Conservation (phyloP, 2,888 invertebrate genomes). For the Icerya purchasi region DNA sequence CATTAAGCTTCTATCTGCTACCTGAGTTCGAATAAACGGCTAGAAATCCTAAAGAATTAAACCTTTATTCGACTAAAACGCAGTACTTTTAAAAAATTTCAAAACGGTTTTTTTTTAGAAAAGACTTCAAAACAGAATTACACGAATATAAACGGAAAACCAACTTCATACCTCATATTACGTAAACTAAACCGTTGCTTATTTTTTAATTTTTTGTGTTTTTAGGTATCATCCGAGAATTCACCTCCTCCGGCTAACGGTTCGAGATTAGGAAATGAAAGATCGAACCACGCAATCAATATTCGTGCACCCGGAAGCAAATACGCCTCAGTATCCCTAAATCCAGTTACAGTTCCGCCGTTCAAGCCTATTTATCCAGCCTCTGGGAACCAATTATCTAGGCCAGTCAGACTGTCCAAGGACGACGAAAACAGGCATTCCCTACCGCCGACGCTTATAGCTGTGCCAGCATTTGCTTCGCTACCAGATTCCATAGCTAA, state of each 20-base stretch:
- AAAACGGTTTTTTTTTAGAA: too few species aligned
- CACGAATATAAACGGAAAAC: too few species aligned
- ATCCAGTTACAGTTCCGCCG: constrained; percentile 40
- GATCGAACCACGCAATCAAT: constrained; percentile 11
- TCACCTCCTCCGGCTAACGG: background rate
- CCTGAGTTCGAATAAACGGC: too few species aligned
- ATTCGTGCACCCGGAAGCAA: constrained; percentile 23
- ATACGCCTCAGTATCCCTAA: constrained; percentile 10
- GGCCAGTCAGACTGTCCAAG: constrained; percentile 11
- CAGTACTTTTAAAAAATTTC: too few species aligned
- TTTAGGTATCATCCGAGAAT: background rate
- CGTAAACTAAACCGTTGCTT: too few species aligned
- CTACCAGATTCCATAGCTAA: constrained; percentile 35
- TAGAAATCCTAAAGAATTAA: too few species aligned
- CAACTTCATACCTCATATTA: too few species aligned
- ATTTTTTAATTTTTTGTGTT: too few species aligned
- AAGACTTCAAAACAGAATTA: too few species aligned
- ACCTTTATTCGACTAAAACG: too few species aligned
- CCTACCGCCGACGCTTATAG: constrained; percentile 18
- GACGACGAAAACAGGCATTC: constrained; percentile 11
- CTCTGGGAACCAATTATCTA: constrained; percentile 32
- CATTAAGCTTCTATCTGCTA: too few species aligned
- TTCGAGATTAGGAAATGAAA: background rate
- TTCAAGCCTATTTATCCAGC: constrained; percentile 57
- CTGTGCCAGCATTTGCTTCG: constrained; percentile 32